Evolutionary conservation across 2,797 vertebrate genomes (phyloP).

Genomic region (Ctenosaura bakeri): DNA sequence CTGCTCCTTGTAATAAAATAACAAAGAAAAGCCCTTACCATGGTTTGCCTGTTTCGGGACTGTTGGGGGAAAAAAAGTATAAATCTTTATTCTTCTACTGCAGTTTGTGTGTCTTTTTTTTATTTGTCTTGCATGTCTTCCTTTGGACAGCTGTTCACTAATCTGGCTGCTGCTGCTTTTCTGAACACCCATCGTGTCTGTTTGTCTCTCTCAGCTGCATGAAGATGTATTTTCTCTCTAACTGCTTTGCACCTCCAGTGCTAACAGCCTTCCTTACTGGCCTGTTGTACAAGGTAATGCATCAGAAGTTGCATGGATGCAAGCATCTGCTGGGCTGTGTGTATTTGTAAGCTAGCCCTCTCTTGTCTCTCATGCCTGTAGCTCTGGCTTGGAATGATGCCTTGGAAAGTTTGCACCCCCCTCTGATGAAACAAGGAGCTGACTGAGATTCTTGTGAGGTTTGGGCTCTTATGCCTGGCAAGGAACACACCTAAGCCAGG

Average conservation of each 20-base stretch:
- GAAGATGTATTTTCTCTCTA: conserved; percentile 71
- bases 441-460: conserved; percentile 63
- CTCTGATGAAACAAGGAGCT: conserved; percentile 68
- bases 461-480: conserved; percentile 62
- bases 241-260: conserved; percentile 62
- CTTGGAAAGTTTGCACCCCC: conserved; percentile 61
- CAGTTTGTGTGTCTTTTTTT: conserved; percentile 67
- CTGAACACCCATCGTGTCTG: conserved; percentile 57
- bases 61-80: conserved; percentile 83
- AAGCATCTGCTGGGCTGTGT: conserved; percentile 49
- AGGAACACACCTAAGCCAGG: conserved; percentile 55
- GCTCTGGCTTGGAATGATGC: conserved; percentile 62
- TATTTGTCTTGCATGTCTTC: conserved; percentile 81
- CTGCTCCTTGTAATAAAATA: conserved; percentile 47
- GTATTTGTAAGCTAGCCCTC: conserved; percentile 35
- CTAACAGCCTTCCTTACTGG: conserved; percentile 45
- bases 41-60: conserved; percentile 83
- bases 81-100: conserved; percentile 73
- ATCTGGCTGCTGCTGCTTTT: conserved; percentile 68
- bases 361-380: conserved; percentile 51
- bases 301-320: conserved; percentile 57
- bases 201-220: conserved; percentile 72
- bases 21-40: conserved; percentile 62
- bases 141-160: conserved; percentile 67
- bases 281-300: conserved; percentile 6